phyloP scores from a whole-genome alignment of 23 tunicate species.

The Styela clava region DNA sequence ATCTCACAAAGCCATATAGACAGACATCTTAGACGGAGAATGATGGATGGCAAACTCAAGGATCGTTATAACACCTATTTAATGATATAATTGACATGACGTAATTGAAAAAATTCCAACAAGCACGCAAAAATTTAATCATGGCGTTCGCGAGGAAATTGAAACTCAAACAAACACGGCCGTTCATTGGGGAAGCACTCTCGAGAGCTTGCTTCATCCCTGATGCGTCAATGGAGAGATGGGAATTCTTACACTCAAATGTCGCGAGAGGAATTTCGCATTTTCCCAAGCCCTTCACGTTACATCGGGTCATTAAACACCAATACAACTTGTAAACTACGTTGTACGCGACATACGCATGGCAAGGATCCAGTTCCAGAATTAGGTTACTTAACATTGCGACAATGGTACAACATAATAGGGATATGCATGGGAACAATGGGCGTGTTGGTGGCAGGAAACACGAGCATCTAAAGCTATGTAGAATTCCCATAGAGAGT shows the following conservation, averaged over 20 bases:
- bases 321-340: not conserved
- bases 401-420: not conserved
- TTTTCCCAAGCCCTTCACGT: not conserved
- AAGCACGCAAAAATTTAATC: not conserved
- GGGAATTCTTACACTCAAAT: not conserved
- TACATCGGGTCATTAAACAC: not conserved
- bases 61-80: not conserved
- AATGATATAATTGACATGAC: not conserved
- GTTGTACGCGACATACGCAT: not conserved
- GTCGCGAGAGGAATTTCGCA: not conserved
- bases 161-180: too few species aligned
- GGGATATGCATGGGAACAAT: too few species aligned
- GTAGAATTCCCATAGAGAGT: too few species aligned
- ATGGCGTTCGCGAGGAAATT: too few species aligned
- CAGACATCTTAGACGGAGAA: not conserved
- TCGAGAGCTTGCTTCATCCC: too few species aligned
- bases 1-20: too few species aligned
- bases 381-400: not conserved
- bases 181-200: too few species aligned
- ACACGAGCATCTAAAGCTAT: too few species aligned
- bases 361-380: not conserved
- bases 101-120: not conserved
- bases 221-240: too few species aligned
- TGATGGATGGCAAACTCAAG: not conserved
- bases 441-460: too few species aligned